Evolutionary conservation across 2,888 invertebrate species (phyloP).

Genomic region (Sphaerophoria rueppellii): DNA sequence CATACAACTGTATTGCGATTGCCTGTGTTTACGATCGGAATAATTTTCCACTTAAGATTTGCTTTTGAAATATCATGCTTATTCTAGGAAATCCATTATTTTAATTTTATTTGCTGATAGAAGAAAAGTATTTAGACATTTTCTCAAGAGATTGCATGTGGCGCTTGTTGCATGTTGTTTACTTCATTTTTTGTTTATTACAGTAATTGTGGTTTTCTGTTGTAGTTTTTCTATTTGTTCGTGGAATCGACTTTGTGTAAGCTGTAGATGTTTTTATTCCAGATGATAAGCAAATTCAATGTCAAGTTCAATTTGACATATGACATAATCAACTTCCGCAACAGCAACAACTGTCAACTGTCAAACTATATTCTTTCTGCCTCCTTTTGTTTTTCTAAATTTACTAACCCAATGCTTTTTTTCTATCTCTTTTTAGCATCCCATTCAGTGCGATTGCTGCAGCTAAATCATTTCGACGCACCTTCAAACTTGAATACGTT

Average conservation of each 20-base stretch:
- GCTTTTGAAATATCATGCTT: constrained; percentile 29
- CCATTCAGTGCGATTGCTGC: constrained; percentile 92
- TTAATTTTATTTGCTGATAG: constrained; percentile 26
- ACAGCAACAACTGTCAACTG: background rate
- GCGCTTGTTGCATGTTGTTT: constrained; percentile 38
- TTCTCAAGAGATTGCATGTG: constrained; percentile 43
- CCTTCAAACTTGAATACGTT: constrained; percentile 89
- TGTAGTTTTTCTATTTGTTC: constrained; percentile 26
- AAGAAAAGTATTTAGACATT: background rate
- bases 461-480: constrained; percentile 89
- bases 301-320: too few relatives aligned
- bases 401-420: constrained; percentile 3
- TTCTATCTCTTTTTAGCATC: constrained; percentile 84
- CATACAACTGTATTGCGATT: too few relatives aligned
- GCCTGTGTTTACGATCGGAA: background rate
- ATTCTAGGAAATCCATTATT: constrained; percentile 46
- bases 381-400: background rate
- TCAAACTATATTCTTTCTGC: background rate
- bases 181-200: background rate
- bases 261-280: background rate
- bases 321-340: too few relatives aligned
- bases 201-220: constrained; percentile 24
- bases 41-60: constrained; percentile 18
- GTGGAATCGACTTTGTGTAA: background rate
- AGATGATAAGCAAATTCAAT: background rate